Percentiles rank a stretch among this genome's conserved stretches.
phyloP scores from a whole-genome alignment of 1,140 invertebrate species.

The Chironomus tepperi region DNA sequence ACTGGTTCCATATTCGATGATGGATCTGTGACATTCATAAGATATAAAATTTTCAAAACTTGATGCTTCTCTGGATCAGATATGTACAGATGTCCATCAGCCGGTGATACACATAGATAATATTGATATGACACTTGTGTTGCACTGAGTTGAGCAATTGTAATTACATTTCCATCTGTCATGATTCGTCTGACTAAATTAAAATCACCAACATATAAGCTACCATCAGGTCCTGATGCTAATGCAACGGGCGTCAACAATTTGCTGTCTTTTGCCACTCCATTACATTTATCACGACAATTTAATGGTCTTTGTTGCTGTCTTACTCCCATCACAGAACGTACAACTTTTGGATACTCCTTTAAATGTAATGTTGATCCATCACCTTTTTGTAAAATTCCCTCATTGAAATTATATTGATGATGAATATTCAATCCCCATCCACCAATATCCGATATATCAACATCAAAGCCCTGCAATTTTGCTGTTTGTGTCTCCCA shows the following conservation, averaged over 20 bases:
- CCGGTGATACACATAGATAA: constrained; percentile 88
- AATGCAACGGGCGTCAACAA: constrained; percentile 87
- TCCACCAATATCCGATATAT: constrained; percentile 92
- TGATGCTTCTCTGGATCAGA: constrained; percentile 89
- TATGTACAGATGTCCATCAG: constrained; percentile 90
- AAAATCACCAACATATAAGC: constrained; percentile 93
- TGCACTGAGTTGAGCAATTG: constrained; percentile 81
- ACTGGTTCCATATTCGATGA: constrained; percentile 79
- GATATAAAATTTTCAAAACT: constrained; percentile 61
- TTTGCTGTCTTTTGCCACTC: constrained; percentile 73
- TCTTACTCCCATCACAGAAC: constrained; percentile 81
- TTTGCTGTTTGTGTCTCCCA: constrained; percentile 92
- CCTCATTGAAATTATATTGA: constrained; percentile 96
- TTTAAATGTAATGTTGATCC: constrained; percentile 88
- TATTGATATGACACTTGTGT: constrained; percentile 93
- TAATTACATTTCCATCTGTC: constrained; percentile 83
- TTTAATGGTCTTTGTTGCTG: constrained; percentile 71
- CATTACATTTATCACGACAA: constrained; percentile 74
- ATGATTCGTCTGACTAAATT: constrained; percentile 89
- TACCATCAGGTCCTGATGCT: constrained; percentile 89
- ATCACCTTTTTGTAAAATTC: constrained; percentile 93
- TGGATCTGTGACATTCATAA: constrained; percentile 72
- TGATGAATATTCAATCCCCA: constrained; percentile 98
- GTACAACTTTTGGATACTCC: constrained; percentile 80
- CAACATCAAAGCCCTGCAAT: constrained; percentile 93